A percentile compares a stretch with the other conserved stretches of the same genome.
Evolutionary conservation across 2,797 vertebrate species (phyloP).

Genomic region (Acanthurus tractus): DNA sequence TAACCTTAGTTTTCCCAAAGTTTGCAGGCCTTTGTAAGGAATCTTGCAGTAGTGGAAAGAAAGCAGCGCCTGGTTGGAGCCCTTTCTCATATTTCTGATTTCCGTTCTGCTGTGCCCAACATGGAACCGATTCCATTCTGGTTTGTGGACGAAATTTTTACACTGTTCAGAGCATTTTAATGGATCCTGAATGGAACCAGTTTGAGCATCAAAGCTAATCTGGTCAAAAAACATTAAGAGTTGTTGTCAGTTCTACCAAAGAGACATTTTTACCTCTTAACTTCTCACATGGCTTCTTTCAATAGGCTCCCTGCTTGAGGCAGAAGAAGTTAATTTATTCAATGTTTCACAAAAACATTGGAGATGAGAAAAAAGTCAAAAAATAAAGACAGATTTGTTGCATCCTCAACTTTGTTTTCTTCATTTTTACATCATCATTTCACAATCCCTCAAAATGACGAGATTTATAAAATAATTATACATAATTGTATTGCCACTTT

Average conservation of each 20-base stretch:
- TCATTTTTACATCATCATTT: neutral
- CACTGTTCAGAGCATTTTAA: too few relatives aligned
- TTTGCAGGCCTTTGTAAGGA: conserved; percentile 21
- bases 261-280: neutral
- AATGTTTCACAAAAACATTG: neutral
- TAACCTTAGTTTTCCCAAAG: conserved; percentile 20
- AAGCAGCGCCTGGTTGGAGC: neutral
- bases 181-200: too few relatives aligned
- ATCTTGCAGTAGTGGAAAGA: neutral
- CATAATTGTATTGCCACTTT: conserved; percentile 3
- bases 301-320: neutral
- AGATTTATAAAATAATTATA: neutral
- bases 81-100: neutral
- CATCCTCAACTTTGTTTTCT: neutral
- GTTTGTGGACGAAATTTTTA: too few relatives aligned
- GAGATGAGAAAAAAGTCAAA: neutral
- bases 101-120: neutral
- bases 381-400: neutral
- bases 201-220: too few relatives aligned
- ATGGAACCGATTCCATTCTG: too few relatives aligned
- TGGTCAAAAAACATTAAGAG: too few relatives aligned
- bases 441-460: neutral
- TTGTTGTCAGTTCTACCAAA: neutral
- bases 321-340: too few relatives aligned
- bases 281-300: neutral